Evolutionary conservation across 2,797 vertebrate genomes (phyloP), one percentile per base, ranked within the genome.

Genomic region (Protonibea diacanthus): DNA sequence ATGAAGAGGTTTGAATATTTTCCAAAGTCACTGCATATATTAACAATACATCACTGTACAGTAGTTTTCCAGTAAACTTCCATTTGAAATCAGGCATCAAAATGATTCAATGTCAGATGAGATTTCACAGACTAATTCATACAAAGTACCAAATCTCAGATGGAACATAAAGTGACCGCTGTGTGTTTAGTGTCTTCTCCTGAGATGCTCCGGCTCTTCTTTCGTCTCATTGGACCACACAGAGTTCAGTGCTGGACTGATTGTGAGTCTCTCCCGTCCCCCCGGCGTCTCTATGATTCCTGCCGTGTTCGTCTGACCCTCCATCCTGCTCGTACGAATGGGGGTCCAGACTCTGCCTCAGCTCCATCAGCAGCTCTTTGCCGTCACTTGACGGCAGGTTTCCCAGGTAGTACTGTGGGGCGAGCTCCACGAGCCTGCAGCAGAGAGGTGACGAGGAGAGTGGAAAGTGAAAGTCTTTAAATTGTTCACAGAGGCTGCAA

Each of bases 331-430:
- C 56, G 15, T 73, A 84, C 0, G 86, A 57, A 0, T 74, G 72
- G 0, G 90, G 83, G 42, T 79, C 78, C 78, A 95, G 76, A 75
- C 90, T 95, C 90, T 95, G 95, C 73, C 96, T 95, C 76, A 99
- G 93, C 88, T 96, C 95, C 94, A 96, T 95, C 71, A 99, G 94
- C 78, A 97, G 91, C 85, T 98, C 97, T 11, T 96, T 96, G 38
- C 96, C 97, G n/a, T 99, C 98, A 0, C 98, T 97, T 2, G 96
- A 81, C 0, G 98, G 98, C 74, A 99, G 92, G 88, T 99, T 99
- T 73, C 96, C 97, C 78, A 99, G 93, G 92, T 96, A 99, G 91
- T 98, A 99, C 83, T 96, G 96, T 5, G 98, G 98, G 0, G 96
- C 95, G 89, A 99, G 72, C 80, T 98, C 96, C 86, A 97, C 96